phyloP scores from a whole-genome alignment of 2,888 invertebrate species.

The Calephelis perditalis region DNA sequence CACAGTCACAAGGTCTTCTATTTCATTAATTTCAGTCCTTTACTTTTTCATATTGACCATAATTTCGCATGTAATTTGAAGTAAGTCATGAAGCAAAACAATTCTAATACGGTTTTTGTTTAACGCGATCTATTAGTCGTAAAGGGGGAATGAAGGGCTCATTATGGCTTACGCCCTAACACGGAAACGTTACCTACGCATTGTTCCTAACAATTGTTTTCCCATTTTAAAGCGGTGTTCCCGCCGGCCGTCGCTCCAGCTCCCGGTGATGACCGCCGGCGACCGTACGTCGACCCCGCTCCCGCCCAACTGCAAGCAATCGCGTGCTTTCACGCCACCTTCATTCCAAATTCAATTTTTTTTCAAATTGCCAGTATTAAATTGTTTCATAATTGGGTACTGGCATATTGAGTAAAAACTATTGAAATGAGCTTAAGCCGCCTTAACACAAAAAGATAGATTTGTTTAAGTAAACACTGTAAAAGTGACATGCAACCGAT shows the following conservation, averaged over 20 bases:
- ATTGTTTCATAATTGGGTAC: no score
- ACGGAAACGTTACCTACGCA: slow-evolving; percentile 46
- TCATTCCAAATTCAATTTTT: slow-evolving; percentile 34
- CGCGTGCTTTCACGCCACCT: slow-evolving; percentile 39
- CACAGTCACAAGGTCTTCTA: no score
- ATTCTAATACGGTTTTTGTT: slow-evolving; percentile 1
- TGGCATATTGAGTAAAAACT: no score
- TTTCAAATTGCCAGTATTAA: slow-evolving; percentile 4
- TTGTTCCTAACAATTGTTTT: slow-evolving; percentile 58
- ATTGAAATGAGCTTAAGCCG: not conserved
- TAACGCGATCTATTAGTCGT: slow-evolving; percentile 14
- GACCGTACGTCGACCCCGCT: slow-evolving; percentile 53
- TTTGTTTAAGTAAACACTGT: no score
- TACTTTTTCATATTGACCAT: no score
- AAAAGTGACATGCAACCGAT: no score
- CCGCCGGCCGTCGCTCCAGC: slow-evolving; percentile 42
- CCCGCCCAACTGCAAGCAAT: slow-evolving; percentile 39
- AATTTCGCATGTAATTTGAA: not conserved
- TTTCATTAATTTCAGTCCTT: no score
- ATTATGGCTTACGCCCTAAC: slow-evolving; percentile 28
- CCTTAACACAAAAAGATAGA: no score
- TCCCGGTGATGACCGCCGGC: slow-evolving; percentile 44
- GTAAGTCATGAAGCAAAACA: not conserved
- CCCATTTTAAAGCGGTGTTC: slow-evolving; percentile 48
- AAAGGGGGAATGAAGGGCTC: slow-evolving; percentile 20